Base-by-base conservation (phyloP, 2,113 vertebrate genomes). In the Noturus placidus region DNA sequence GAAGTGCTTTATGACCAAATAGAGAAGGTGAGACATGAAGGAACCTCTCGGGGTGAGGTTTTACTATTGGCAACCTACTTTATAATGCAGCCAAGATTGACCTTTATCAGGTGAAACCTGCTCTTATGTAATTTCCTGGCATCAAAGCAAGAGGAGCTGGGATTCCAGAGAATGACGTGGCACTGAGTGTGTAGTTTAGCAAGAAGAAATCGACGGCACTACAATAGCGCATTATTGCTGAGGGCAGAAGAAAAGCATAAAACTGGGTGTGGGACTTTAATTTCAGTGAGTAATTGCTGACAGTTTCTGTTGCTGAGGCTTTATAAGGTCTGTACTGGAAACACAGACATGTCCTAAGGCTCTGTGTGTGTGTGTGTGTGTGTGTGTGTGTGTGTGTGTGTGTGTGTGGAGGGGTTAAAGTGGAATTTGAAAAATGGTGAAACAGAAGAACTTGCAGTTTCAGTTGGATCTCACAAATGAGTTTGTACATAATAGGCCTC, bases 251-350 rank as follows among this genome's bases (percentile, higher is more conserved):
- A 87, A 89, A 88, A 85, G 77, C 35, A 57, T 6, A 82, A 91
- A 90, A 80, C 85, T 88, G 88, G 93, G 92, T 92, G 92, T 90
- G 92, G 87, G 91, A 86, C 59, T 33, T 59, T 82, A 50, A 50
- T 50, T 67, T 4, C 79, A 86, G n/a, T 89, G 88, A 94, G 87
- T 94, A 91, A 94, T 90, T 89, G 87, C 92, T 89, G 91, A 89
- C 91, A 92, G 92, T 92, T 91, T 88, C 92, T 93, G 90, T 88
- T 93, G 92, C 90, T 10, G 91, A 89, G 89, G 88, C 77, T 87
- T 84, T 87, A 61, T 33, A 91, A 88, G 92, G 92, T 94, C 91
- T 93, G 85, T 92, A 89, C 88, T 87, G 72, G 85, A 92, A 77
- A 79, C 91, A 91, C 84, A 88, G 88, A 89, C 92, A 91, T 63